Evolutionary conservation across 2,113 vertebrate genomes (phyloP).

Genomic region (Podarcis raffonei): DNA sequence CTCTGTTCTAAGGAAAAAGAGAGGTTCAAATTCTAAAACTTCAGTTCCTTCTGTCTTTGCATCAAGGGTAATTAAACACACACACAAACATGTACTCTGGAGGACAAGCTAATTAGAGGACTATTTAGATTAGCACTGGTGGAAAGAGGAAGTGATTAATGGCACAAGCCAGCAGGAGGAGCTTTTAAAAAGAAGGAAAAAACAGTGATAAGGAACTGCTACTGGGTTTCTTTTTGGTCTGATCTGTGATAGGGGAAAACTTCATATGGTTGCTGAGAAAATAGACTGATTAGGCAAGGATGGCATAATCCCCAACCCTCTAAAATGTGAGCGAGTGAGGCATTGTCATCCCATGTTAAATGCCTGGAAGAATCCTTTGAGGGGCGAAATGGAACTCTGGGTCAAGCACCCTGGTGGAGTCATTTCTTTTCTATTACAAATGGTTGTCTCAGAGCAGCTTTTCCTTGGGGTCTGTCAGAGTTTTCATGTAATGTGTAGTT

Average conservation of each 20-base stretch:
- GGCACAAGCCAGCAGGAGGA: neutral
- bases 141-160: neutral
- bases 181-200: neutral
- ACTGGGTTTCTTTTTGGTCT: no score
- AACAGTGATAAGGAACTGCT: neutral
- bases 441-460: neutral
- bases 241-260: no score
- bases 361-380: neutral
- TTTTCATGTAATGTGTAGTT: neutral
- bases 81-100: neutral
- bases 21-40: neutral
- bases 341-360: no score
- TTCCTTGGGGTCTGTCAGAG: neutral
- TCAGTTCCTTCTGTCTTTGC: neutral
- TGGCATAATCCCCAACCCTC: no score
- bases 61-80: neutral
- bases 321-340: no score
- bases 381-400: neutral
- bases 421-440: neutral
- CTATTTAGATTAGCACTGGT: neutral
- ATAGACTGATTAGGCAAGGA: no score
- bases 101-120: no score
- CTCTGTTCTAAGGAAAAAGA: neutral
- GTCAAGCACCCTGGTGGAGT: no score
- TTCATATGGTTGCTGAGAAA: no score